Base-by-base conservation (phyloP, 92 coral and sea anemone genomes). In the Phenganax marumi region DNA sequence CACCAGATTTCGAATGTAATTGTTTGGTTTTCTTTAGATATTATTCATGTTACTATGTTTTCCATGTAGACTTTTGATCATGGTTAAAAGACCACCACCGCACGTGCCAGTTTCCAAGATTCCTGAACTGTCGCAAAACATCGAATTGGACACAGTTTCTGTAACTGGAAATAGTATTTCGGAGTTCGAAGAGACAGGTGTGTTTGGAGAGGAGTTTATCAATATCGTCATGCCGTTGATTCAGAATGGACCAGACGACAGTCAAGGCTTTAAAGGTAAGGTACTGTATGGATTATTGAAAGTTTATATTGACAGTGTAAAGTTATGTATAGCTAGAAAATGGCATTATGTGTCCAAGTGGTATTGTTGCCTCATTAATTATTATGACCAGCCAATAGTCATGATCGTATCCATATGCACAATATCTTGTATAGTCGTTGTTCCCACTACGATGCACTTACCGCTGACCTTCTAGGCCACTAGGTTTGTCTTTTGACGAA, bases 21-120 rank as follows among this genome's bases (percentile, higher is more conserved):
- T 56, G 17, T 21, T 14, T 56, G 17, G 2, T 21, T 21, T 56
- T 56, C 1, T 2, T 56, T 14, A 56, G n/a, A 56, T 14, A 1
- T 56, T 14, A 56, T 56, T 56, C 21, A 19, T 14, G 11, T 24
- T 26, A 56, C 12, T 24, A 25, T 25, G n/a, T 17, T 47, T 12
- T 53, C 33, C 48, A 50, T 57, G 21, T 54, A 96, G 99, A 49
- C 90, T 96, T 73, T 75, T 91, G 1, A 92, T 93, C n/a, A 87
- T 90, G 19, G 80, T 96, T 52, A 93, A 96, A 84, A 86, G 99
- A 50, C 99, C 93, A 19, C 99, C 99, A 50, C 78, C 88, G 14
- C 51, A 78, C 54, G 63, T 78, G 73, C 73, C 83, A 43, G 48
- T 63, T 1, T 33, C 73, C 6, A 50, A 78, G 73, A 78, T 47